A percentile compares a stretch with the other conserved stretches of the same genome.
Conservation (phyloP, 2,888 invertebrate species). For the Lordiphosa andalusiaca region DNA sequence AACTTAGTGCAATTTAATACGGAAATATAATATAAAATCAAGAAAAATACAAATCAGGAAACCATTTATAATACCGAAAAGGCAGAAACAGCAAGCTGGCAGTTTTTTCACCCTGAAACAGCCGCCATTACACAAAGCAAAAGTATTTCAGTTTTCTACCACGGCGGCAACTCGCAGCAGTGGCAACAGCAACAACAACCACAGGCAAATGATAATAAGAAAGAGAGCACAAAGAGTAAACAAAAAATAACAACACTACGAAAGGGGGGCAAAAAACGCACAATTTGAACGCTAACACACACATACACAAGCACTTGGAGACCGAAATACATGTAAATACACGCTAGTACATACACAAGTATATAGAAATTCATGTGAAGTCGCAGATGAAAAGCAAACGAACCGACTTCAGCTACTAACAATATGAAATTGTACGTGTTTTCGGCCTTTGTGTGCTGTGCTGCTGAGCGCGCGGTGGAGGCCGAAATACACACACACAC, state of each 20-base stretch:
- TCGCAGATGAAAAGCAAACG: conserved; percentile 26
- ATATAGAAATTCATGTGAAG: conserved; percentile 31
- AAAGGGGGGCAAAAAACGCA: conserved; percentile 36
- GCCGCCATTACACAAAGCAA: conserved; percentile 32
- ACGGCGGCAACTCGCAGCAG: conserved; percentile 25
- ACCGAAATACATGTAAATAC: neutral
- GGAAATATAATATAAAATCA: neutral
- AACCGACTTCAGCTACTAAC: conserved; percentile 13
- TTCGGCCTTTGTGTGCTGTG: neutral
- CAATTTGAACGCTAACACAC: conserved; percentile 11
- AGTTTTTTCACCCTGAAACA: conserved; percentile 3
- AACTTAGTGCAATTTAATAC: no score
- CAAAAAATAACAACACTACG: conserved; percentile 36
- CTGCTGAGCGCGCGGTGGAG: conserved; percentile 45
- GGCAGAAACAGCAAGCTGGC: conserved; percentile 21
- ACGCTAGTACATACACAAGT: neutral
- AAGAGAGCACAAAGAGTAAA: conserved; percentile 36
- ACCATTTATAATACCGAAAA: conserved; percentile 30
- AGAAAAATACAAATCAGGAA: conserved; percentile 8
- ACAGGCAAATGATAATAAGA: conserved; percentile 24
- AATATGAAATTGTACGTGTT: conserved; percentile 18
- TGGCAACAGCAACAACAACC: conserved; percentile 31
- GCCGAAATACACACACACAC: conserved; percentile 45
- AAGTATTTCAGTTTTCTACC: conserved; percentile 4
- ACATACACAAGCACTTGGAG: conserved; percentile 12